Base-by-base conservation (phyloP, 2,113 vertebrate genomes). In the Cathartes aura region DNA sequence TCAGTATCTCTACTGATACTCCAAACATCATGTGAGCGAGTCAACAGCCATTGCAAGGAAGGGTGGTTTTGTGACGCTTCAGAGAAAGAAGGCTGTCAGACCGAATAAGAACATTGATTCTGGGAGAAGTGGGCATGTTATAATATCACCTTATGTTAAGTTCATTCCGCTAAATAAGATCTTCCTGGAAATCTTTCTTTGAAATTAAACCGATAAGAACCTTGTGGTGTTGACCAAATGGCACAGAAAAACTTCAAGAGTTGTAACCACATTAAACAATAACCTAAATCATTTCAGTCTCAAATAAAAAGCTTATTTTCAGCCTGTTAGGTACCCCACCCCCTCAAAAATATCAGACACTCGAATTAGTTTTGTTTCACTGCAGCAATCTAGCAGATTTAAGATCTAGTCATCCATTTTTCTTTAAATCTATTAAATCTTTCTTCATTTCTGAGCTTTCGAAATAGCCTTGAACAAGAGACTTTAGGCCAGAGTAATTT, bases 71-170 rank as follows among this genome's bases (percentile, higher is more conserved):
- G 50, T 58, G 34, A 81, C 3, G 16, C 64, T 52, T 36, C 38
- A 58, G 9, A 74, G 27, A 74, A 75, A 85, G 55, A 58, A 53
- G 7, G 6, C n/a, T 38, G 30, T 45, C 26, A 60, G 62, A 59
- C 9, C 5, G 5, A 68, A 13, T 15, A 53, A 62, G 15, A 34
- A 59, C 15, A 34, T 14, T 8, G 15, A 55, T 50, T 71, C 42
- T 16, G 27, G 21, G 23, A 73, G 8, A 89, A 76, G 27, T 4
- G 6, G 24, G 11, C 5, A 47, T 34, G 19, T 42, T 40, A 72
- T 9, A 55, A 6, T 34, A 42, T 6, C 0, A 0, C 12, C n/a
- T 75, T 40, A 15, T 6, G 5, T 45, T 53, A 32, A 6, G 17
- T 36, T 83, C 0, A 0, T 63, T 83, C n/a, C 4, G 2, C 38